phyloP scores from a whole-genome alignment of 2,113 vertebrate species.

The Anolis carolinensis region DNA sequence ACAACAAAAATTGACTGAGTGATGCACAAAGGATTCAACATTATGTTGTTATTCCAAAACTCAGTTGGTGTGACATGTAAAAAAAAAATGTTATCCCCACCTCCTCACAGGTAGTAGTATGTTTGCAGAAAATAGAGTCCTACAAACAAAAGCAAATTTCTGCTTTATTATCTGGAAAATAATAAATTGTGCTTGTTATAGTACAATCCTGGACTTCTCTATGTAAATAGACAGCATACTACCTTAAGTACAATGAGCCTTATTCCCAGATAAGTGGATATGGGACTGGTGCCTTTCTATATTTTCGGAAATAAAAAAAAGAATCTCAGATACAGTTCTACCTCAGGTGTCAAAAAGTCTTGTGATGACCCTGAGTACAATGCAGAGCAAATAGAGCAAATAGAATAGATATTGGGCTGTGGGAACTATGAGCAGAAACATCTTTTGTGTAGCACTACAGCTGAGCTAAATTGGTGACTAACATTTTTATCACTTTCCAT shows the following conservation, averaged over 20 bases:
- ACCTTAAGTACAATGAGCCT: too few species aligned
- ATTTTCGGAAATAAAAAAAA: neutral
- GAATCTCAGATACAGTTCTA: neutral
- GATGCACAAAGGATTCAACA: slow-evolving; percentile 44
- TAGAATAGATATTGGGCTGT: neutral
- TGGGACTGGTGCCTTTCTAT: neutral
- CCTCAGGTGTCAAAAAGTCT: neutral
- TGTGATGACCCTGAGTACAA: neutral
- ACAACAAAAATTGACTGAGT: slow-evolving; percentile 41
- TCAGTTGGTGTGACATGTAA: slow-evolving; percentile 47
- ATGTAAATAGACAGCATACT: too few species aligned
- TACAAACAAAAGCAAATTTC: slow-evolving; percentile 3
- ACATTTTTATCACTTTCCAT: neutral
- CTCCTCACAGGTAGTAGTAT: slow-evolving; percentile 33
- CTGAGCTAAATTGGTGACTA: neutral
- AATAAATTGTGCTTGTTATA: neutral
- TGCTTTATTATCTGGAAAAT: neutral
- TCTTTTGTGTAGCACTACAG: neutral
- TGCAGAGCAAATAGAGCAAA: neutral
- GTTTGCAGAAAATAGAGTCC: slow-evolving; percentile 27
- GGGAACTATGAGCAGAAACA: neutral
- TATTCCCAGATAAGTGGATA: neutral
- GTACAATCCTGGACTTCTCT: too few species aligned
- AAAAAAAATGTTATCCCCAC: slow-evolving; percentile 43
- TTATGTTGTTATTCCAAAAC: slow-evolving; percentile 55